A percentile compares a stretch with the other conserved stretches of the same genome.
phyloP scores from a whole-genome alignment of 2,113 vertebrate genomes.

The Syngnathus floridae region DNA sequence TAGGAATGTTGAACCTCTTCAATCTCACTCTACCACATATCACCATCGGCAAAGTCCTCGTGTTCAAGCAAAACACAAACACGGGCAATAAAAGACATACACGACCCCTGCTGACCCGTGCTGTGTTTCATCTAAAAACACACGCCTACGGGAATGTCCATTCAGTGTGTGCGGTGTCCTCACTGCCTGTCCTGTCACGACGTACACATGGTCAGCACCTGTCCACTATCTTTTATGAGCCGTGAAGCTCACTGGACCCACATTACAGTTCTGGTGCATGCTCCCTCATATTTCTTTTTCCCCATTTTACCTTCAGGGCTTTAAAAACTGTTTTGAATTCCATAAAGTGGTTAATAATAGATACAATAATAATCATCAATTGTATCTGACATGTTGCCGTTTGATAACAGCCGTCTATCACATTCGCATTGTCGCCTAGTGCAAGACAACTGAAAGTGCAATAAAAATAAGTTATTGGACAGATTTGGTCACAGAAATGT shows the following conservation, averaged over 20 bases:
- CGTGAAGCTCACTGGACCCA: conserved; percentile 17
- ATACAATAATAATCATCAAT: no score
- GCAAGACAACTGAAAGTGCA: no score
- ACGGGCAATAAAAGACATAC: conserved; percentile 4
- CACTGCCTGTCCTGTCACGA: neutral
- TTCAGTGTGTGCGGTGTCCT: neutral
- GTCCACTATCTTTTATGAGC: conserved; percentile 32
- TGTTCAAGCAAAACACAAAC: conserved; percentile 14
- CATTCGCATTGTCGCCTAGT: no score
- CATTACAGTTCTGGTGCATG: neutral
- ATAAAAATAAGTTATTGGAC: no score
- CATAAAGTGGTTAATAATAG: neutral
- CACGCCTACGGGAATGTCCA: neutral
- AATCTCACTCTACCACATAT: conserved; percentile 20
- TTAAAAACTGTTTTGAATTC: neutral
- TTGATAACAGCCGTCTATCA: no score
- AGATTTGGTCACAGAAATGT: no score
- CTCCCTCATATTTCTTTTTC: neutral
- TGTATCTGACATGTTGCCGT: no score
- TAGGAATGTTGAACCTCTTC: conserved; percentile 31
- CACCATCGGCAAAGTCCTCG: conserved; percentile 4
- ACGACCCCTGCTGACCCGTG: conserved; percentile 7
- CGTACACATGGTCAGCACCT: conserved; percentile 57
- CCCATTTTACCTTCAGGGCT: neutral
- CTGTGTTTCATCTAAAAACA: conserved; percentile 1